Percentiles rank a stretch among this genome's conserved stretches.
These are phyloP conservation scores for Tetragonula carbonaria DNA, from an alignment of 2,888 invertebrate species.

Conservation along the genomic window DNA sequence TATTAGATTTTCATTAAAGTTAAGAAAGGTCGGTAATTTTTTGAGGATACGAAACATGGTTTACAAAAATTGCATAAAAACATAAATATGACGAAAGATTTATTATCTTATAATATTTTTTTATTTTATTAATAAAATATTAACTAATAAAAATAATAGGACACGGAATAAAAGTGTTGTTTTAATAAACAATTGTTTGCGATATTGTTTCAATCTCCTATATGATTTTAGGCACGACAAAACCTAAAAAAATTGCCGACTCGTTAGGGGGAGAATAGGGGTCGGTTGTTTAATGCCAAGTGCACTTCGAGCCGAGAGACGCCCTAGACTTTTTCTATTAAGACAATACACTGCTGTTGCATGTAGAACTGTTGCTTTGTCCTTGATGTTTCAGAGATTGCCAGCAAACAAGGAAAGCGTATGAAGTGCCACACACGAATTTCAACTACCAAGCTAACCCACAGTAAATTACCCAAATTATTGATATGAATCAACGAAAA, in stretches of 20 bases:
- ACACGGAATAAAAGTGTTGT: neutral
- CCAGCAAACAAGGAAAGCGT: constrained; percentile 29
- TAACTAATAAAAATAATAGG: neutral
- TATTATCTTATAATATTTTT: neutral
- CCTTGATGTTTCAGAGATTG: constrained; percentile 41
- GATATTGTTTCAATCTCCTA: neutral
- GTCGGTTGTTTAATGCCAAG: constrained; percentile 76
- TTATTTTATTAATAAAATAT: neutral
- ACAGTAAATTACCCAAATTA: neutral
- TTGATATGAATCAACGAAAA: neutral
- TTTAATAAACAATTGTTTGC: constrained; percentile 13
- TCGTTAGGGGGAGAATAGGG: constrained; percentile 62
- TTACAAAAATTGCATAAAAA: too few species aligned
- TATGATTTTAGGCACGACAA: neutral
- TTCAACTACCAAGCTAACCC: neutral
- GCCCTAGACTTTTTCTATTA: constrained; percentile 69
- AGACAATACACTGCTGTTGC: constrained; percentile 75
- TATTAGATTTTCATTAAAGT: neutral
- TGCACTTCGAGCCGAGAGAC: constrained; percentile 70
- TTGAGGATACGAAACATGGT: too few species aligned
- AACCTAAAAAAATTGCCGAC: constrained; percentile 53
- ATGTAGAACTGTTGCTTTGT: constrained; percentile 70
- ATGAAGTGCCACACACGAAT: constrained; percentile 16
- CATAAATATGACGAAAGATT: neutral
- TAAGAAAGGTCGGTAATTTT: too few species aligned